Conservation (phyloP, 2,797 vertebrate genomes). For the Enteromius trimaculatus region DNA sequence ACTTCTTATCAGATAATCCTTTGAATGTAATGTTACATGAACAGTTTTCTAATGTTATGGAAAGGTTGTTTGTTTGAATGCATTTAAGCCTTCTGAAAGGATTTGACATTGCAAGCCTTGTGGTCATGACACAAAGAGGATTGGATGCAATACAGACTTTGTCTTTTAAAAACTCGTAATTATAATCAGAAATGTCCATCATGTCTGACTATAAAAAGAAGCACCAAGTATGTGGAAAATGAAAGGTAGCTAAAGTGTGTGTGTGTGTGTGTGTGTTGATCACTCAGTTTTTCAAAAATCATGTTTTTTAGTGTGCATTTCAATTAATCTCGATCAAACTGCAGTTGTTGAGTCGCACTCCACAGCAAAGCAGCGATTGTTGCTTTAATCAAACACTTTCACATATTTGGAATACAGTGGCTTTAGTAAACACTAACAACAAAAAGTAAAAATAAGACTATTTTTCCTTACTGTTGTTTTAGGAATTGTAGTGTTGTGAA, state of each 20-base stretch:
- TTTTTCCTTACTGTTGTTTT: not conserved
- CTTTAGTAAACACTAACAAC: slow-evolving; percentile 24
- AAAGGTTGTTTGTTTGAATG: not conserved
- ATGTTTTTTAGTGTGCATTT: no score
- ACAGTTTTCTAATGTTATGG: not conserved
- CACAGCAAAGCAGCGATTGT: not conserved
- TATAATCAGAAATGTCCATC: not conserved
- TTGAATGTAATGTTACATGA: not conserved
- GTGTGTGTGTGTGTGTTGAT: no score
- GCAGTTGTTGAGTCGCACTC: not conserved
- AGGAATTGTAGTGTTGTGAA: not conserved
- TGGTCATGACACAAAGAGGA: not conserved
- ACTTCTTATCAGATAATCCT: not conserved
- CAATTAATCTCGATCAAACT: no score
- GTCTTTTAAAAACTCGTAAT: not conserved
- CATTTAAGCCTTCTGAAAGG: not conserved
- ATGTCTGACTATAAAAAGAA: not conserved
- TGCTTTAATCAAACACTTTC: slow-evolving; percentile 41
- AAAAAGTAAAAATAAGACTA: not conserved
- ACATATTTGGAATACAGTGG: slow-evolving; percentile 29
- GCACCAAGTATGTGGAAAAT: not conserved
- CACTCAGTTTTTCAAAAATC: no score
- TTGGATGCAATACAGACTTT: not conserved
- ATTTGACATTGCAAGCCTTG: not conserved
- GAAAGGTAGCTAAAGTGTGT: not conserved